These are phyloP conservation scores for Neoscelio sp. DNA, from an alignment of 2,888 invertebrate genomes.

Conservation along the genomic window DNA sequence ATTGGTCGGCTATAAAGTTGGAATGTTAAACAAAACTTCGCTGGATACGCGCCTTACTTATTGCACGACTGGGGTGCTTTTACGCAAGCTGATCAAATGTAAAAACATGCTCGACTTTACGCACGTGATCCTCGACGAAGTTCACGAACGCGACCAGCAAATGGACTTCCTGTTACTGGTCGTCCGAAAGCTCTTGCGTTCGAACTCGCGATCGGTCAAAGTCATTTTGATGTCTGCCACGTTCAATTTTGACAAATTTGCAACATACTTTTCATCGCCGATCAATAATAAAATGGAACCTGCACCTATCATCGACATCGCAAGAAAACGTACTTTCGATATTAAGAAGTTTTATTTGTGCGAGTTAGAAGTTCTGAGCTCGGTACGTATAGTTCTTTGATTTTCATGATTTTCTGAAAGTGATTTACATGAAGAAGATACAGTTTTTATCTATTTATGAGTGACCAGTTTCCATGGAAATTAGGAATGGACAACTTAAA, in stretches of 20 bases:
- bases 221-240: slow-evolving; percentile 98
- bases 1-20: slow-evolving; percentile 95
- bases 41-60: slow-evolving; percentile 91
- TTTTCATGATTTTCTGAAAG: too few species aligned
- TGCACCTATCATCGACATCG: slow-evolving; percentile 86
- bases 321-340: slow-evolving; percentile 84
- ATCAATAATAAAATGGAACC: slow-evolving; percentile 78
- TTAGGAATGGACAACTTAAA: too few species aligned
- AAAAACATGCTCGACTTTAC: slow-evolving; percentile 92
- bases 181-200: slow-evolving; percentile 90
- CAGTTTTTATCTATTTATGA: too few species aligned
- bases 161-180: slow-evolving; percentile 94
- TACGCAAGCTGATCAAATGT: slow-evolving; percentile 89
- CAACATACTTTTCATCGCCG: slow-evolving; percentile 87
- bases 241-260: slow-evolving; percentile 89
- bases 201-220: slow-evolving; percentile 87
- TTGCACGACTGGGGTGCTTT: slow-evolving; percentile 94
- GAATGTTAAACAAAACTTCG: slow-evolving; percentile 86
- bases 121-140: slow-evolving; percentile 96
- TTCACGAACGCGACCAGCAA: slow-evolving; percentile 96
- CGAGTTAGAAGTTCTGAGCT: slow-evolving; percentile 75
- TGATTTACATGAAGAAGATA: too few species aligned
- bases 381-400: slow-evolving; percentile 72
- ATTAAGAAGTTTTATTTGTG: slow-evolving; percentile 88
- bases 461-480: too few species aligned